phyloP scores from a whole-genome alignment of 2,797 vertebrate species.

The Hirundo rustica region DNA sequence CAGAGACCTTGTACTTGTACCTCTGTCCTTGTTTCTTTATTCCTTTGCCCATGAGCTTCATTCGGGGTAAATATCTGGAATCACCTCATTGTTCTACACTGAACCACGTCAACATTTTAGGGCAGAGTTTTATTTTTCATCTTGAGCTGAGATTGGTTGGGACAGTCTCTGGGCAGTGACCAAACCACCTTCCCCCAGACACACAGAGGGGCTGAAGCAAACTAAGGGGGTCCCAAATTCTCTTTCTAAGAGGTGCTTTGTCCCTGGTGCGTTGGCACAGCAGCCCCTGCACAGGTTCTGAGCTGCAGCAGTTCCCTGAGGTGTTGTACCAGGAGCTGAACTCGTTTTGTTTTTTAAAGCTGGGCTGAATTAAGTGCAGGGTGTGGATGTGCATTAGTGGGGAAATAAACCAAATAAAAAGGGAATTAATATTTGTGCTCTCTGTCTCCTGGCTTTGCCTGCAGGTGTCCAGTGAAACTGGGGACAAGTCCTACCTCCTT shows the following conservation, averaged over 20 bases:
- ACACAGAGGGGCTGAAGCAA: background rate
- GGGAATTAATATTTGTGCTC: background rate
- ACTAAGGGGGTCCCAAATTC: background rate
- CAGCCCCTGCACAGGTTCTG: background rate
- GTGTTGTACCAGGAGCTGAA: background rate
- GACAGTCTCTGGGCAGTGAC: background rate
- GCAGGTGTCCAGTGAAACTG: slow-evolving; percentile 85
- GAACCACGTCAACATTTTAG: background rate
- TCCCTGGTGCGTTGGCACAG: background rate
- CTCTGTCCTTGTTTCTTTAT: background rate
- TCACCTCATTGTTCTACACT: background rate
- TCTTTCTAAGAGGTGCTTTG: background rate
- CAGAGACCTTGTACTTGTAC: background rate
- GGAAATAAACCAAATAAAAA: background rate
- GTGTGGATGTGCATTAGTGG: background rate
- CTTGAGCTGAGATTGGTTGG: background rate
- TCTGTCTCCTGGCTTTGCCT: background rate
- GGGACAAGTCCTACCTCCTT: slow-evolving; percentile 91
- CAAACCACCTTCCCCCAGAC: background rate
- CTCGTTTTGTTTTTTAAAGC: background rate
- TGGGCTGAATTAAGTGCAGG: background rate
- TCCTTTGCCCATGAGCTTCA: background rate
- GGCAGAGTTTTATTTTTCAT: background rate
- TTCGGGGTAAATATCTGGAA: background rate
- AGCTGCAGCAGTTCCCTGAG: background rate